These are phyloP conservation scores for Coracopsis vasa DNA, from an alignment of 2,113 vertebrate species.

Conservation along the genomic window DNA sequence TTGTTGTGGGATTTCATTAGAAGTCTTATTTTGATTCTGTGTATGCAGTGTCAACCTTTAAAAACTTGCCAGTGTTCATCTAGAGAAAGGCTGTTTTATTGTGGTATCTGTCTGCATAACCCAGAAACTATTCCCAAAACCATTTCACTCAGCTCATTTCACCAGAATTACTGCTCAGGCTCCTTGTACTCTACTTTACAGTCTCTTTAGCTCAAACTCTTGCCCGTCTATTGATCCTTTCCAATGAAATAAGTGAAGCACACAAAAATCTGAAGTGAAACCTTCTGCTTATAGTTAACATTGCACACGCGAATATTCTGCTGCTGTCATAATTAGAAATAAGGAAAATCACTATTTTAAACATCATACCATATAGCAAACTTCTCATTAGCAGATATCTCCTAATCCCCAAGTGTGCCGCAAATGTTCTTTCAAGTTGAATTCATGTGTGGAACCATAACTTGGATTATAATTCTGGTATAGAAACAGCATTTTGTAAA, in stretches of 20 bases:
- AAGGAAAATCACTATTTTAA: background rate
- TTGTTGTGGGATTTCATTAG: background rate
- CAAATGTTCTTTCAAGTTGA: background rate
- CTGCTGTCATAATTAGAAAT: background rate
- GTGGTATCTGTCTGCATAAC: background rate
- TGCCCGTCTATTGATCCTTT: background rate
- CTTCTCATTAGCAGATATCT: background rate
- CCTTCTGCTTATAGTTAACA: background rate
- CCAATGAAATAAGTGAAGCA: background rate
- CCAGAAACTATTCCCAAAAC: background rate
- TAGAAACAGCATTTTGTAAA: background rate
- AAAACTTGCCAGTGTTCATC: background rate
- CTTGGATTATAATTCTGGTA: background rate
- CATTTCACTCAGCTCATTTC: background rate
- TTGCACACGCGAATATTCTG: background rate
- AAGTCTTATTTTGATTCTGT: background rate
- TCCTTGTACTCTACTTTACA: background rate
- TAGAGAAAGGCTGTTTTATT: background rate
- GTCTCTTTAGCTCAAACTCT: background rate
- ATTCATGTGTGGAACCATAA: background rate
- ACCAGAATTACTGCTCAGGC: background rate
- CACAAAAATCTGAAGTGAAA: background rate
- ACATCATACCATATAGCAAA: background rate
- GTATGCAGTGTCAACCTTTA: background rate
- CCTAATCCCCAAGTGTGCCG: background rate